Evolutionary conservation across 2,888 invertebrate genomes (phyloP), one percentile per base, ranked within the genome.

Genomic region (Amorpha juglandis): DNA sequence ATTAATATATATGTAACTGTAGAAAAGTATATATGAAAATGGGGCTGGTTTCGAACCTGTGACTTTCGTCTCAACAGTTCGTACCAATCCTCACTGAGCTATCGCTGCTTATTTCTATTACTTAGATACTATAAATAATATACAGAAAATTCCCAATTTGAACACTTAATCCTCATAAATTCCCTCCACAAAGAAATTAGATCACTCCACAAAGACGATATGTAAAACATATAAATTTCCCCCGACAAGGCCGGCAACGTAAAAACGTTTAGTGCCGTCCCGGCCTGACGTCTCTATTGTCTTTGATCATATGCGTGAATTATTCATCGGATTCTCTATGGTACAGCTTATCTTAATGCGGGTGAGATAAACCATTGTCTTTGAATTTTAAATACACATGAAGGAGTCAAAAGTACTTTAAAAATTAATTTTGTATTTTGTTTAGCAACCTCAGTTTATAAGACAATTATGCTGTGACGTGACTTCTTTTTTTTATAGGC

Each of bases 301-400:
- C 90, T 90, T 90, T 90, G 89, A 90, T 90, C 89, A 85, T 77
- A 84, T 78, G 84, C 76, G 79, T 89, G 88, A 87, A 90, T 88
- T 82, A 89, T 89, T 88, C 86, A 89, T 81, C 72, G 58, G 19
- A 38, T 12, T 33, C 33, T 53, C 42, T 19, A 38, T 19, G 19
- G 9, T 11, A 45, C 42, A 42, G 42, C 42, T 42, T 42, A 42
- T 42, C 42, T 42, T 45, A 45, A 45, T 12, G 50, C 50, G 50
- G n/a, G 50, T 50, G 53, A 53, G 35, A 35, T 53, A 53, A 53
- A 53, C 53, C 35, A 35, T 45, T 45, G 45, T 45, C 33, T 21
- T 21, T 33, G 33, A 14, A 21, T 21, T 45, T 45, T 45, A 45
- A 45, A 45, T 12, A 45, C 14, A 45, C 45, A 12, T 14, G 45